These are phyloP conservation scores for Calyptommatus sinebrachiatus DNA, from an alignment of 2,113 vertebrate species.

Conservation along the genomic window DNA sequence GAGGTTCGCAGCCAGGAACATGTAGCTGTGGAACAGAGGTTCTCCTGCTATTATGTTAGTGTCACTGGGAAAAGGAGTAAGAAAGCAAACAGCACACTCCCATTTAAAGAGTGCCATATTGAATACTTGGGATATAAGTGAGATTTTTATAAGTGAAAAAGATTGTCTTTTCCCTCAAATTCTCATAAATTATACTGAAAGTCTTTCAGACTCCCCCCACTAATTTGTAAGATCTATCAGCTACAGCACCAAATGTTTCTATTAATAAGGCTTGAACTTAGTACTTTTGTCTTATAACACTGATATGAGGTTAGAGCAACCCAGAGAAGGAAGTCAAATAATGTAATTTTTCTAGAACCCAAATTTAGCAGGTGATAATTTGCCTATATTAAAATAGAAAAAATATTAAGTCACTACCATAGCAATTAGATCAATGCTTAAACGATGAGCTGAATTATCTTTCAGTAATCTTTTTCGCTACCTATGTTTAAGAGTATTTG, in stretches of 20 bases:
- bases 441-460: not conserved
- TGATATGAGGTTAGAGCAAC: not conserved
- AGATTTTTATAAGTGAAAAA: no score
- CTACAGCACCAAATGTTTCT: not conserved
- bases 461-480: not conserved
- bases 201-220: not conserved
- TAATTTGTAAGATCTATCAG: not conserved
- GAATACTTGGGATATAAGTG: no score
- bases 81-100: no score
- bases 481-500: not conserved
- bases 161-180: not conserved
- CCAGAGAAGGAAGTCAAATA: not conserved
- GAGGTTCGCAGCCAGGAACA: not conserved
- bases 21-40: not conserved
- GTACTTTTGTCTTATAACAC: not conserved
- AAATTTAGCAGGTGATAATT: constrained; percentile 16
- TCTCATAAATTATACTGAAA: not conserved
- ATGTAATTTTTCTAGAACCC: not conserved
- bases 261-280: constrained; percentile 1
- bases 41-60: no score
- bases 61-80: no score
- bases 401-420: not conserved
- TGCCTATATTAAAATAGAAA: not conserved
- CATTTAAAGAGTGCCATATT: no score
- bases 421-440: not conserved